phyloP scores from a whole-genome alignment of 2,888 invertebrate genomes.

The Conomelus anceps region DNA sequence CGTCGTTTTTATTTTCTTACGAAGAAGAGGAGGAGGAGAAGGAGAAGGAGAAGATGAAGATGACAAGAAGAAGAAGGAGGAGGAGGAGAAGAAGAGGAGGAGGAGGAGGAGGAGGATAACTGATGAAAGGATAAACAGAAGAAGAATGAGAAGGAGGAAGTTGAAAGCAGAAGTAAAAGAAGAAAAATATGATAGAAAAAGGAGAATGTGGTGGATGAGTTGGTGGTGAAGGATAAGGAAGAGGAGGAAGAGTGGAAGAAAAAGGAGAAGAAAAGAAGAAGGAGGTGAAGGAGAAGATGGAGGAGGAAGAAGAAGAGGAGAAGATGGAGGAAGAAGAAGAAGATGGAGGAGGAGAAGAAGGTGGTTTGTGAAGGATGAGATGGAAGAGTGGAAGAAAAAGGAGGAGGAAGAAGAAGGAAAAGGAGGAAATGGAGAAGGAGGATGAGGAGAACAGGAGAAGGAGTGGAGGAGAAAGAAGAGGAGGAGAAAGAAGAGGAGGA shows the following conservation, averaged over 20 bases:
- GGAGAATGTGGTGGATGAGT: not conserved
- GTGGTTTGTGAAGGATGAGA: not conserved
- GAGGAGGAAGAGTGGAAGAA: not conserved
- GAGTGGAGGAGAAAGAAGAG: not conserved
- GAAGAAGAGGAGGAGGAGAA: too few relatives aligned
- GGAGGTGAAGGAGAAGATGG: not conserved
- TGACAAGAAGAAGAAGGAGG: too few relatives aligned
- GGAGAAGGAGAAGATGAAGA: too few relatives aligned
- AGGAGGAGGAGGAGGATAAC: too few relatives aligned
- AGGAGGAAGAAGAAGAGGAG: not conserved
- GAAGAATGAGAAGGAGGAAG: not conserved
- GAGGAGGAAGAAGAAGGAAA: not conserved
- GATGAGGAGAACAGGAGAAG: not conserved
- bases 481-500: not conserved
- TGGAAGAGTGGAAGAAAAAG: not conserved
- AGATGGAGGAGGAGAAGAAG: not conserved
- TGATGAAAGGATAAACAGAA: too few relatives aligned
- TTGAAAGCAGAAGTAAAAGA: not conserved
- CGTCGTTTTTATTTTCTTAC: too few relatives aligned
- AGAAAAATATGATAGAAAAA: not conserved
- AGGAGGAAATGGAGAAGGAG: not conserved
- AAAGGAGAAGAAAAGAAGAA: not conserved
- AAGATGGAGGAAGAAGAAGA: not conserved
- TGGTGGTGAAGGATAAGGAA: not conserved
- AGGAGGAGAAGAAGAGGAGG: not conserved